Evolutionary conservation across 2,797 vertebrate species (phyloP).

Genomic region (Antrozous pallidus): DNA sequence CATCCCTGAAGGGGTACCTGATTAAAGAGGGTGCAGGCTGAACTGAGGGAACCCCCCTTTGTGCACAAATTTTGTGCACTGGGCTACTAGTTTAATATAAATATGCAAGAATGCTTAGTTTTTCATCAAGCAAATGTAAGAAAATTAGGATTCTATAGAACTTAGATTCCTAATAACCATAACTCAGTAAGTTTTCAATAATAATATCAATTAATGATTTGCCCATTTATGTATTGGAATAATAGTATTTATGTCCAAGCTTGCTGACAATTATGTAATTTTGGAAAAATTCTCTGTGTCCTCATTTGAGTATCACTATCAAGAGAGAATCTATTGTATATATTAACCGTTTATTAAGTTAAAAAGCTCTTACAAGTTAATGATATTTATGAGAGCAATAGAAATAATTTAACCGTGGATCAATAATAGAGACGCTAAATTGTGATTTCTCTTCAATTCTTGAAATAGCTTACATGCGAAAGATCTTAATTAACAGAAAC

Average conservation of each 20-base stretch:
- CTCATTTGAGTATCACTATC: background rate
- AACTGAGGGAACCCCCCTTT: too few species aligned
- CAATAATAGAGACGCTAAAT: slow-evolving; percentile 16
- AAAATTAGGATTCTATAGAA: background rate
- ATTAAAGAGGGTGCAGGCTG: too few species aligned
- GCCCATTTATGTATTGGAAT: background rate
- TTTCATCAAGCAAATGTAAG: background rate
- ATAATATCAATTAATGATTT: background rate
- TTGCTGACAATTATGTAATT: background rate
- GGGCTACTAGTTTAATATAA: too few species aligned
- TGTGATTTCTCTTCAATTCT: slow-evolving; percentile 39
- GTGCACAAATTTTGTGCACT: too few species aligned
- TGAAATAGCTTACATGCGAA: slow-evolving; percentile 6
- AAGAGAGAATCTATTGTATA: background rate
- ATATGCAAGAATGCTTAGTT: background rate
- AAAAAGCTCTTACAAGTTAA: slow-evolving; percentile 15
- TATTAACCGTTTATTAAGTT: slow-evolving; percentile 12
- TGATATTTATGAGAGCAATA: background rate
- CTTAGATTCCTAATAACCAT: background rate
- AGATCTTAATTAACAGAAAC: slow-evolving; percentile 59
- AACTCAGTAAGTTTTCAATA: background rate
- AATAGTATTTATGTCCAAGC: background rate
- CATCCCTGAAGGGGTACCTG: too few species aligned
- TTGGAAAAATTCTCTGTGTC: background rate
- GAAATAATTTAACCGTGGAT: slow-evolving; percentile 2